These are phyloP conservation scores for Haplotaxodon microlepis DNA, from an alignment of 2,113 vertebrate genomes.

Conservation along the genomic window DNA sequence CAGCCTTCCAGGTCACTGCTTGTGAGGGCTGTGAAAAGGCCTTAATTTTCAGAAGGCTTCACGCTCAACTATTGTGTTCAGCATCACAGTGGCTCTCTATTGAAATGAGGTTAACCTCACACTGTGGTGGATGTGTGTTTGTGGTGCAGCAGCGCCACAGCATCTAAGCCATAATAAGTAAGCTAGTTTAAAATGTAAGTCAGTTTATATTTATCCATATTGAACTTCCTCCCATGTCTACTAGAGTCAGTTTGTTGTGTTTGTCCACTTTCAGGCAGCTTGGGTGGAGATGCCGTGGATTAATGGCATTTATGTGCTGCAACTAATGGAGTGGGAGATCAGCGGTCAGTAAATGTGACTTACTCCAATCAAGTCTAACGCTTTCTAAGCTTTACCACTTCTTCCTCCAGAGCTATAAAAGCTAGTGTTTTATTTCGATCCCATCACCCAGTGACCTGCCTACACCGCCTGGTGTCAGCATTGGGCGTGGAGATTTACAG, in stretches of 20 bases:
- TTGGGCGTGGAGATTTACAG: slow-evolving; percentile 35
- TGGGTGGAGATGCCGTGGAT: background rate
- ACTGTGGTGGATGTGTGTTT: background rate
- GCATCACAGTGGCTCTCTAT: background rate
- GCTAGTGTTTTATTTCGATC: slow-evolving; percentile 30
- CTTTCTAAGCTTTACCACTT: slow-evolving; percentile 21
- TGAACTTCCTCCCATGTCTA: background rate
- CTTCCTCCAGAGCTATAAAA: slow-evolving; percentile 36
- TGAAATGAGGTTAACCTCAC: background rate
- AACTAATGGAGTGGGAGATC: slow-evolving; percentile 53
- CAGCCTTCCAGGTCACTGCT: background rate
- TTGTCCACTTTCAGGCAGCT: background rate
- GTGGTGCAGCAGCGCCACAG: background rate
- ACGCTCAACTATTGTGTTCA: background rate
- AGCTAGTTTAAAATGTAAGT: background rate
- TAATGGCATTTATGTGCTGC: slow-evolving; percentile 54
- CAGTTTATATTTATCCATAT: background rate
- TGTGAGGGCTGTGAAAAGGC: background rate
- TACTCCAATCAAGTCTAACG: slow-evolving; percentile 43
- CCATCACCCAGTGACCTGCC: slow-evolving; percentile 12
- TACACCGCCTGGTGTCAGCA: slow-evolving; percentile 60
- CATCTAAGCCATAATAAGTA: background rate
- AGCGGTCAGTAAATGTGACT: slow-evolving; percentile 53
- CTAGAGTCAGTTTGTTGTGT: background rate
- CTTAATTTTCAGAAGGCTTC: background rate